Conservation (phyloP, 2,797 vertebrate species). For the Trachops cirrhosus region DNA sequence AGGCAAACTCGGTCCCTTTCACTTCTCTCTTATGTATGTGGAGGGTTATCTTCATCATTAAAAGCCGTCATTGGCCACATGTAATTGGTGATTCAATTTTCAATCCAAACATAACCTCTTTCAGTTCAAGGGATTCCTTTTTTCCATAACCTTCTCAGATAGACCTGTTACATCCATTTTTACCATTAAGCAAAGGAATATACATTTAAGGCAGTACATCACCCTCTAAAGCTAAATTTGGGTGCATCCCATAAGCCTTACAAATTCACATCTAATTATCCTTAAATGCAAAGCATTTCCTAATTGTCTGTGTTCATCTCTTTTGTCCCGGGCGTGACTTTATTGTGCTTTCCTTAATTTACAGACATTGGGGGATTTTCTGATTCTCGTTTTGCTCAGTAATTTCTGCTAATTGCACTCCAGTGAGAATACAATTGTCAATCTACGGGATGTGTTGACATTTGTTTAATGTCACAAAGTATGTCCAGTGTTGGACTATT, state of each 20-base stretch:
- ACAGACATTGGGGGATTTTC: neutral
- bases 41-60: too few relatives aligned
- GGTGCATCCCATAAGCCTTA: neutral
- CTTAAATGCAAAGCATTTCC: neutral
- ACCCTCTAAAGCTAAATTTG: neutral
- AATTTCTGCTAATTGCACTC: neutral
- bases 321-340: rapidly evolving
- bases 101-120: neutral
- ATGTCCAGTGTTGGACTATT: too few relatives aligned
- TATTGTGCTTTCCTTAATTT: neutral
- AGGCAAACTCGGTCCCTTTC: neutral
- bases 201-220: rapidly evolving
- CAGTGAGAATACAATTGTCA: rapidly evolving
- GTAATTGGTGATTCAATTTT: neutral
- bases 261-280: neutral
- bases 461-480: neutral
- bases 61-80: too few relatives aligned
- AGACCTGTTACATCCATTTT: neutral
- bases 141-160: neutral
- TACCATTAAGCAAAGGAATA: neutral
- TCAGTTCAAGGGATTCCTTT: neutral
- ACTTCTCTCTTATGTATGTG: rapidly evolving
- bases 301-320: neutral
- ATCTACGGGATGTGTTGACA: rapidly evolving
- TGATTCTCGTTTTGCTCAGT: neutral